phyloP scores from a whole-genome alignment of 2,888 invertebrate species.

The Achlya flavicornis region DNA sequence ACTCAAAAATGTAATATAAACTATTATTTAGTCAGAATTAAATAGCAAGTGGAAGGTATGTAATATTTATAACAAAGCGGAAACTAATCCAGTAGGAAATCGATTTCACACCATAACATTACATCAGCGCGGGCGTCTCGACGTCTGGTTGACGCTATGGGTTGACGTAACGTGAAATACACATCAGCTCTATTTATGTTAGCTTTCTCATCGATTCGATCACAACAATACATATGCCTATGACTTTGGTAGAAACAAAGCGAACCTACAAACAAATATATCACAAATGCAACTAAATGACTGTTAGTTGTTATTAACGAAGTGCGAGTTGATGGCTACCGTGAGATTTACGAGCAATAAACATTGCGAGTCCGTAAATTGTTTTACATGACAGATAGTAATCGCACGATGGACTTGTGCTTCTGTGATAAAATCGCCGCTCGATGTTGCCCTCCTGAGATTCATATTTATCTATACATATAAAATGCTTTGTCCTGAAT shows the following conservation, averaged over 20 bases:
- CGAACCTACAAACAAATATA: background rate
- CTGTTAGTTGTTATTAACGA: conserved; percentile 48
- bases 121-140: background rate
- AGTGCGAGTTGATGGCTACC: conserved; percentile 47
- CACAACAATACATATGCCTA: background rate
- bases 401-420: conserved; percentile 49
- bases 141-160: background rate
- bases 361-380: conserved; percentile 63
- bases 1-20: too few species aligned
- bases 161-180: background rate
- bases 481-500: too few species aligned
- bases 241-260: background rate
- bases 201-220: background rate
- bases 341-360: conserved; percentile 59
- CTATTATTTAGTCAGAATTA: too few species aligned
- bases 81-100: background rate
- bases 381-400: conserved; percentile 63
- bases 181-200: background rate
- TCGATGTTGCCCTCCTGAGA: conserved; percentile 13
- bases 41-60: too few species aligned
- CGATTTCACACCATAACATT: background rate
- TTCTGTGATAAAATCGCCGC: conserved; percentile 61
- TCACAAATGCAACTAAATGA: conserved; percentile 27
- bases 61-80: background rate
- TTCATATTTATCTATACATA: background rate